phyloP scores from a whole-genome alignment of 2,113 vertebrate genomes.

The Oophaga pumilio region DNA sequence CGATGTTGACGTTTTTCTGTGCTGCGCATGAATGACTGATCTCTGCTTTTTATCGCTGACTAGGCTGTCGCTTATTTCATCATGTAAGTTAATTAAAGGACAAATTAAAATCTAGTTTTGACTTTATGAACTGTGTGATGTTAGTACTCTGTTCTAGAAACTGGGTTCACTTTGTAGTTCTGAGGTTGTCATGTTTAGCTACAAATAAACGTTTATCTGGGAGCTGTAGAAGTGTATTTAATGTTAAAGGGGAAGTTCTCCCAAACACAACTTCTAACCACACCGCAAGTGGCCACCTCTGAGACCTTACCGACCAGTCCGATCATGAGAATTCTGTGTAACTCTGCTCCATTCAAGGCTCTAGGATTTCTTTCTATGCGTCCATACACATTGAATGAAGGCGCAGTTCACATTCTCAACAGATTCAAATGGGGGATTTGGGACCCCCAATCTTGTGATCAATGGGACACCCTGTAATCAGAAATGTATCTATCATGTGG shows the following conservation, averaged over 20 bases:
- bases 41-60: slow-evolving; percentile 33
- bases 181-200: neutral
- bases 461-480: too few species aligned
- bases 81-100: slow-evolving; percentile 24
- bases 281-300: too few species aligned
- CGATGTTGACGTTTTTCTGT: slow-evolving; percentile 28
- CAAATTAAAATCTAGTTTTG: slow-evolving; percentile 17
- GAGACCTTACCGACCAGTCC: too few species aligned
- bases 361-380: too few species aligned
- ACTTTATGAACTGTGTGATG: neutral
- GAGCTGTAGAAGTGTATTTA: neutral
- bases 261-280: too few species aligned
- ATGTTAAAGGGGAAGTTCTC: neutral
- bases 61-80: slow-evolving; percentile 3
- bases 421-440: too few species aligned
- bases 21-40: slow-evolving; percentile 35
- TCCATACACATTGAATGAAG: too few species aligned
- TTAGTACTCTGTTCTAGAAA: neutral
- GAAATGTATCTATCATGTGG: too few species aligned
- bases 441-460: too few species aligned
- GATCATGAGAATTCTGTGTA: neutral
- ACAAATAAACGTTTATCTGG: neutral
- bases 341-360: neutral
- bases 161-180: fast-evolving
- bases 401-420: too few species aligned